Evolutionary conservation across 2,797 vertebrate species (phyloP).

Genomic region (Sebastes hubbsi): DNA sequence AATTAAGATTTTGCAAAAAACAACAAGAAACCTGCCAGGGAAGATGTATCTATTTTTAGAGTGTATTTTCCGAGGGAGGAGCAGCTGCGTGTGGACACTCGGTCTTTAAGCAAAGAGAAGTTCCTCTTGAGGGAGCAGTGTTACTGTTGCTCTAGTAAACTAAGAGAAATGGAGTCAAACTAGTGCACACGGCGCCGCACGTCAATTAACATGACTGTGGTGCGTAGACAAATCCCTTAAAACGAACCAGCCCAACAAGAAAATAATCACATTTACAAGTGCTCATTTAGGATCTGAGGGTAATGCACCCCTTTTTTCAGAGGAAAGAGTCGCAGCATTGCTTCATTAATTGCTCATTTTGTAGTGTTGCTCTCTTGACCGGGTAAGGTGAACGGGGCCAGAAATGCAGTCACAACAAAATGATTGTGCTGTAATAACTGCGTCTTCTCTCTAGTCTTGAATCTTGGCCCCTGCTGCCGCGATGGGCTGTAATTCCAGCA

Average conservation of each 20-base stretch:
- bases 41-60: constrained; percentile 75
- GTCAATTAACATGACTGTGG: constrained; percentile 41
- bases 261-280: constrained; percentile 65
- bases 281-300: constrained; percentile 57
- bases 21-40: constrained; percentile 75
- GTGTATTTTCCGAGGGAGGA: constrained; percentile 23
- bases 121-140: constrained; percentile 29
- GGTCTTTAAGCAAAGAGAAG: constrained; percentile 33
- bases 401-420: constrained; percentile 73
- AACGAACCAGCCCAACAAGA: constrained; percentile 40
- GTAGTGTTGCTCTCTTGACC: constrained; percentile 72
- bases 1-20: constrained; percentile 81
- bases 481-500: constrained; percentile 80
- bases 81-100: constrained; percentile 38
- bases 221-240: constrained; percentile 43
- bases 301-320: constrained; percentile 32
- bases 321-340: constrained; percentile 39
- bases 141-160: constrained; percentile 30
- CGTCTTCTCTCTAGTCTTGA: constrained; percentile 73
- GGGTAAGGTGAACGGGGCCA: constrained; percentile 70
- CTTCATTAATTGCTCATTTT: constrained; percentile 78
- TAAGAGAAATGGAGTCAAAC: constrained; percentile 33
- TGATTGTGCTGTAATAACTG: constrained; percentile 74
- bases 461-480: constrained; percentile 72
- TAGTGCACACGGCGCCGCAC: not conserved